Evolutionary conservation across 2,113 vertebrate genomes (phyloP), one percentile per base, ranked within the genome.

Genomic region (Scalopus aquaticus): DNA sequence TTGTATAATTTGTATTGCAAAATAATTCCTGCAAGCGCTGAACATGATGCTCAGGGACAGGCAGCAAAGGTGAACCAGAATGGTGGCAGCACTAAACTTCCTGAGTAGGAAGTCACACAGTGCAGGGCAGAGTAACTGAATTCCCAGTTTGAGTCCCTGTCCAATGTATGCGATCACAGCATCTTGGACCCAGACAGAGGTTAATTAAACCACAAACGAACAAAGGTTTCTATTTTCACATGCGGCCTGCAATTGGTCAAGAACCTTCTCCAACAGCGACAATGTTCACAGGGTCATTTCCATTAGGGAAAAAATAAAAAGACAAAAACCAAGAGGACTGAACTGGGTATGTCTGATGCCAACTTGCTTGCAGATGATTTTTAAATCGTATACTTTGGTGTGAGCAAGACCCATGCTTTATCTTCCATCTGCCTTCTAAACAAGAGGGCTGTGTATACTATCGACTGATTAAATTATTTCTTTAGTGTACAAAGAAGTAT

Each of bases 391-490:
- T 88, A 73, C 93, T 95, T 93, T 54, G 80, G 88, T 72, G 89
- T 17, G 80, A 97, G 64, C 64, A 70, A 91, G 10, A 90, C 0
- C 19, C 39, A 70, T 5, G 8, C 93, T 95, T 98, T 90, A 93
- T 96, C 51, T 91, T 93, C 91, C 90, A 90, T 95, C 82, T 95
- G 69, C 39, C 92, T 96, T 97, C 90, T 91, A 97, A 97, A 97
- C 91, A 96, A 94, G 93, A 95, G 0, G 6, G 60, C 39, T 87
- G 88, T 4, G 5, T 78, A 87, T 95, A 95, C 70, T 81, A 96
- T 96, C 35, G 86, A 96, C 76, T 96, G 91, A 97, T 93, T 94
- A 96, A 96, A 97, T 93, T 85, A 98, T 96, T 97, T 95, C 94
- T 96, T 97, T 92, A 87, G 49, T 79, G 85, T 24, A 90, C 95